Conservation (phyloP, 2,797 vertebrate genomes). For the Urophycis tenuis region DNA sequence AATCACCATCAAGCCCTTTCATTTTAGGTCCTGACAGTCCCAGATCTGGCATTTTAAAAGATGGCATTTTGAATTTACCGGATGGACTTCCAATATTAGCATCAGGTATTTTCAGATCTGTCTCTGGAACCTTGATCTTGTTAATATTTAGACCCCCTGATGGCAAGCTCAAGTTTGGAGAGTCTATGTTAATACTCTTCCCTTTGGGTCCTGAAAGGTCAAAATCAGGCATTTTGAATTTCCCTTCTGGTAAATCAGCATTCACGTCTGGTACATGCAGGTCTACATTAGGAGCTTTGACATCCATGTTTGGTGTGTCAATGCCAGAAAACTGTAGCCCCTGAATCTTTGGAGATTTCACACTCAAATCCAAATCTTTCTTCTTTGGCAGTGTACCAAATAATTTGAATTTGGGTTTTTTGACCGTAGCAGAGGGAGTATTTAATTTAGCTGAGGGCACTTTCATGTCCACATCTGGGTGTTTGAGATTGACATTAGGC, state of each 20-base stretch:
- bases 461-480: slow-evolving; percentile 27
- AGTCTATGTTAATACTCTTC: slow-evolving; percentile 3
- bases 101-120: slow-evolving; percentile 33
- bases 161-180: not conserved
- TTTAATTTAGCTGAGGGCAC: slow-evolving; percentile 36
- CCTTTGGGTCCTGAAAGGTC: slow-evolving; percentile 36
- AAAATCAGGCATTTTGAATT: slow-evolving; percentile 45
- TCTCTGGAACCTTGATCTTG: slow-evolving; percentile 28
- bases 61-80: slow-evolving; percentile 42
- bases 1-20: slow-evolving; percentile 24
- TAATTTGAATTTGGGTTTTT: slow-evolving; percentile 43
- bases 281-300: slow-evolving; percentile 34
- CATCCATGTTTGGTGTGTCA: slow-evolving; percentile 28
- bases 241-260: slow-evolving; percentile 28
- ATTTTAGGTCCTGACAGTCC: slow-evolving; percentile 37
- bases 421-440: slow-evolving; percentile 37
- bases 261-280: slow-evolving; percentile 25
- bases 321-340: slow-evolving; percentile 29
- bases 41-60: slow-evolving; percentile 39
- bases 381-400: slow-evolving; percentile 40
- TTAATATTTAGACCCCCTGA: slow-evolving; percentile 19
- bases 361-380: slow-evolving; percentile 34
- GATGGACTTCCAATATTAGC: slow-evolving; percentile 27
- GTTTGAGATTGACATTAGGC: slow-evolving; percentile 26
- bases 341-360: slow-evolving; percentile 43